Evolutionary conservation across 2,888 invertebrate species (phyloP).

Genomic region (Syrphus vitripennis): DNA sequence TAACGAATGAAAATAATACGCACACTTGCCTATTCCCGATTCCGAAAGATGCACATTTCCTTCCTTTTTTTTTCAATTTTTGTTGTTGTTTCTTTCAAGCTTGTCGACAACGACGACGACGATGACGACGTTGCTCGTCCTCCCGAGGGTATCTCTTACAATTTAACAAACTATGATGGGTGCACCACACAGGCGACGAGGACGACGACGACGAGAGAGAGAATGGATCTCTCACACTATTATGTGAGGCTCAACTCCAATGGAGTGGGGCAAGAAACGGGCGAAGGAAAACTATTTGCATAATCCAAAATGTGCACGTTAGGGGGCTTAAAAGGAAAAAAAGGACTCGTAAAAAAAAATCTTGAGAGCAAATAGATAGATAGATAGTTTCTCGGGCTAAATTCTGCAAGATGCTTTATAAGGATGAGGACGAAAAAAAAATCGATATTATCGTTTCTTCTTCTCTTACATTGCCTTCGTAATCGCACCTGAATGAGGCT

Average conservation of each 20-base stretch:
- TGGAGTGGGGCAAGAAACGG: not conserved
- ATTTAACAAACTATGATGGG: conserved; percentile 52
- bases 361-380: not conserved
- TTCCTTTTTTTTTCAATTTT: not conserved
- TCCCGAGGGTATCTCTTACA: conserved; percentile 48
- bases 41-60: conserved; percentile 16
- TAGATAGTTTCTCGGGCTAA: not conserved
- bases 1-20: conserved; percentile 34
- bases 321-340: conserved; percentile 52
- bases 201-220: conserved; percentile 25
- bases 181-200: no score
- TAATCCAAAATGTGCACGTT: conserved; percentile 63
- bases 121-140: not conserved
- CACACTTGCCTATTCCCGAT: conserved; percentile 35
- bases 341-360: conserved; percentile 43
- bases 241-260: not conserved
- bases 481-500: conserved; percentile 27
- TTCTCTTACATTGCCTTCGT: not conserved
- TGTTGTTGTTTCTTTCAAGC: not conserved
- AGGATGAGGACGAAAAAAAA: conserved; percentile 33
- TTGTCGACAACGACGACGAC: not conserved
- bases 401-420: conserved; percentile 28
- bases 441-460: conserved; percentile 52
- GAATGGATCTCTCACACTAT: conserved; percentile 10
- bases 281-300: conserved; percentile 55